These are phyloP conservation scores for Coracopsis vasa DNA, from an alignment of 2,113 vertebrate species.

Conservation along the genomic window DNA sequence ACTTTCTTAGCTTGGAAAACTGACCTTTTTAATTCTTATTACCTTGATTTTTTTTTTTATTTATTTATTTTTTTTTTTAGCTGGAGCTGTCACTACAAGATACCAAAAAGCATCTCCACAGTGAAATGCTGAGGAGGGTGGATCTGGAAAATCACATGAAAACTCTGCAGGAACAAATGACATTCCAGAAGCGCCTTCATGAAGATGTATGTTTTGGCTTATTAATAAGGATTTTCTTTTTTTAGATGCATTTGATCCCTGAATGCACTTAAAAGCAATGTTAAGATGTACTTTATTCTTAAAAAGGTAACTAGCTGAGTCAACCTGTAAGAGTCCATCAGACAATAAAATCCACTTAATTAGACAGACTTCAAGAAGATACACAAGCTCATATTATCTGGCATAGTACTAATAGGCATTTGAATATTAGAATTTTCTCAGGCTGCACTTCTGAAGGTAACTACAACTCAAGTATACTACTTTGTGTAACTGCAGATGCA, in stretches of 20 bases:
- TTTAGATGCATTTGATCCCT: background rate
- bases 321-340: background rate
- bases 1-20: background rate
- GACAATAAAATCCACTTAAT: background rate
- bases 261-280: background rate
- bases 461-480: background rate
- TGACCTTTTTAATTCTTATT: background rate
- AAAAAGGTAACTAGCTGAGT: slow-evolving; percentile 23
- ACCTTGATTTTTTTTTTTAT: background rate
- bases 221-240: background rate
- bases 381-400: background rate
- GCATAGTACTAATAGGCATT: background rate
- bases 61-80: background rate
- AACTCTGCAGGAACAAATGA: slow-evolving; percentile 80
- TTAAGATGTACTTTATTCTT: background rate
- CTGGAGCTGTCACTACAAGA: slow-evolving; percentile 60
- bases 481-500: background rate
- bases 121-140: slow-evolving; percentile 77
- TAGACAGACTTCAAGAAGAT: background rate
- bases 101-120: slow-evolving; percentile 75
- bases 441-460: background rate
- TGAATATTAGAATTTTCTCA: background rate
- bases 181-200: slow-evolving; percentile 77
- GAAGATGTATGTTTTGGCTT: slow-evolving; percentile 75
- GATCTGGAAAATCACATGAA: slow-evolving; percentile 82